Conservation (phyloP, 2,888 invertebrate genomes). For the Heliconius sara region DNA sequence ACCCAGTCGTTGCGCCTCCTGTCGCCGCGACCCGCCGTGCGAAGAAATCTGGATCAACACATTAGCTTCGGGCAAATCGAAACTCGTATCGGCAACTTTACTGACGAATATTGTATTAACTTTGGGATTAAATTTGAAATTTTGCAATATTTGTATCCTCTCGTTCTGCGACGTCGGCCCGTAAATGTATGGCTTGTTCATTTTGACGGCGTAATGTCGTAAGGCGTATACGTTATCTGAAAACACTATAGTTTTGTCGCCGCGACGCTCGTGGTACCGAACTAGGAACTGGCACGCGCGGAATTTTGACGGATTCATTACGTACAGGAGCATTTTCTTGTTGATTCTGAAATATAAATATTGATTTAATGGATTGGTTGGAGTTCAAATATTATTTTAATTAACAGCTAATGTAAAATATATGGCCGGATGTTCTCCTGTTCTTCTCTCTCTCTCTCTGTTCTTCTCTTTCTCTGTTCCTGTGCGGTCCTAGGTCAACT, state of each 20-base stretch:
- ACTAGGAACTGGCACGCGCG: slow-evolving; percentile 98
- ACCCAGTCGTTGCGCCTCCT: slow-evolving; percentile 98
- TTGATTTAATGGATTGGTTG: background rate
- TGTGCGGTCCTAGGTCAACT: background rate
- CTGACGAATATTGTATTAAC: slow-evolving; percentile 99
- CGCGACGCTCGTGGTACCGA: slow-evolving; percentile 94
- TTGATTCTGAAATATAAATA: slow-evolving; percentile 85
- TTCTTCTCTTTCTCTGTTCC: background rate
- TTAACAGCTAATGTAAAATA: background rate
- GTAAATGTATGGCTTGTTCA: slow-evolving; percentile 99
- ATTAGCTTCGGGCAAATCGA: slow-evolving; percentile 99
- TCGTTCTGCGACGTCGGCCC: slow-evolving; percentile 98
- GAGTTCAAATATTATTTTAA: background rate
- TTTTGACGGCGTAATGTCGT: slow-evolving; percentile 97
- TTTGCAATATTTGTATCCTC: slow-evolving; percentile 98
- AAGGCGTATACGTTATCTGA: slow-evolving; percentile 99
- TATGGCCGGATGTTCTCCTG: background rate
- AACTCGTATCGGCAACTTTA: slow-evolving; percentile 99
- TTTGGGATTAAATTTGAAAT: slow-evolving; percentile 99
- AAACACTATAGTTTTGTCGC: slow-evolving; percentile 99
- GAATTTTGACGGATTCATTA: slow-evolving; percentile 99
- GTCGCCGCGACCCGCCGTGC: slow-evolving; percentile 98
- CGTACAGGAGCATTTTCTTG: slow-evolving; percentile 96
- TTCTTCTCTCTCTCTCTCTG: background rate
- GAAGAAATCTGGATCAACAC: slow-evolving; percentile 99